Evolutionary conservation across 53 echinoderm and acorn worm genomes (phyloP), one percentile per base, ranked within the genome.

Genomic region (Zoroaster sp.): DNA sequence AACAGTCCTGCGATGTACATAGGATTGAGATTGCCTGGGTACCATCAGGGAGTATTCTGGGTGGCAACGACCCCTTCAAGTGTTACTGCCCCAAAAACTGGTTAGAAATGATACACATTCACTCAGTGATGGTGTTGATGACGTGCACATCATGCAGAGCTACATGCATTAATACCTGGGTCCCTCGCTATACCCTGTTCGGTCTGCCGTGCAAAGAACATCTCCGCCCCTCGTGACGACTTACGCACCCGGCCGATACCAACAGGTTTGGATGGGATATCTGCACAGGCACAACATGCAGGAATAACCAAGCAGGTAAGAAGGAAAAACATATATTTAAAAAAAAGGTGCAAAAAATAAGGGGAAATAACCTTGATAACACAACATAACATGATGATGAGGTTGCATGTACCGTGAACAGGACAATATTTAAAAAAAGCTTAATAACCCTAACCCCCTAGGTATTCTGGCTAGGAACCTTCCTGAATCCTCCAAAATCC

Each of bases 141-240:
- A 78, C 78, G 38, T 55, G 78, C 59, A 37, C 12, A 38, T n/a
- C 21, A 10, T 42, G 43, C 31, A 5, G 18, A 47, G 33, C 42
- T 75, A 7, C 18, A 14, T 45, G 4, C 4, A 4, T 52, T 53
- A 75, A 74, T 76, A 87, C 76, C 87, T 75, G 74, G 20, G 75
- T 87, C 76, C 59, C 21, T 76, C n/a, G 41, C 32, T 38, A 87
- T 30, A 53, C 87, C 76, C 74, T 87, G 87, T 17, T 66, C 34
- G 39, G 87, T 42, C 53, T 87, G 87, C 28, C 87, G 75, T 51
- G 73, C 70, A 38, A 59, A 37, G 76, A 87, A 87, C 87, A 87
- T 87, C 76, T 74, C 76, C n/a, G 87, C 87, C 59, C 87, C 87
- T 42, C 87, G 75, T 23, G 87, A 87, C 15, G 87, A 35, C 75